These are phyloP conservation scores for Nixonia krombeini DNA, from an alignment of 1,140 invertebrate species.

Conservation along the genomic window DNA sequence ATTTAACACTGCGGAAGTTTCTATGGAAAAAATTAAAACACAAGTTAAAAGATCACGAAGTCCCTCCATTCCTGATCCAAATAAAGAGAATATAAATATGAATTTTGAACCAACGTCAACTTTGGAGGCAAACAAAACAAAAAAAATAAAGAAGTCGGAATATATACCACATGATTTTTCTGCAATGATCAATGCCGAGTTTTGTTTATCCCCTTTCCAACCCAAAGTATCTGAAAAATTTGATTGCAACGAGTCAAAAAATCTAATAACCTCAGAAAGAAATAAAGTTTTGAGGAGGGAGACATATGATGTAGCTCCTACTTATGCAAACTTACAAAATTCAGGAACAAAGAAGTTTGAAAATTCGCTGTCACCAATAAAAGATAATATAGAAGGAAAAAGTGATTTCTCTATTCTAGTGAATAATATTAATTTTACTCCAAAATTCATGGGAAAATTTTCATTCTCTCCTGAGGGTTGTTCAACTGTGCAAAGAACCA, in stretches of 20 bases:
- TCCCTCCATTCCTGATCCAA: not conserved
- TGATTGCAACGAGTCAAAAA: not conserved
- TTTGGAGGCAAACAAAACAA: constrained; percentile 3
- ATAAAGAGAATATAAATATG: constrained; percentile 44
- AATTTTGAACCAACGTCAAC: constrained; percentile 11
- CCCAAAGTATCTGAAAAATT: constrained; percentile 2
- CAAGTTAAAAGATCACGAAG: constrained; percentile 27
- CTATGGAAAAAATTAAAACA: not conserved
- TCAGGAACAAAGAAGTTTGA: constrained; percentile 30
- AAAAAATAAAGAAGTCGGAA: constrained; percentile 19
- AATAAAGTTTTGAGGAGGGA: constrained; percentile 44
- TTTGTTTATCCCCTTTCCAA: constrained; percentile 19
- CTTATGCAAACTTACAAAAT: constrained; percentile 1
- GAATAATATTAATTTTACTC: constrained; percentile 54
- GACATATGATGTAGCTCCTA: constrained; percentile 49
- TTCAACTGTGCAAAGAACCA: constrained; percentile 33
- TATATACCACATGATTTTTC: constrained; percentile 25
- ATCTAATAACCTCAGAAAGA: constrained; percentile 5
- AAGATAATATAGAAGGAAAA: not conserved
- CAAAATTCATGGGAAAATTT: constrained; percentile 17
- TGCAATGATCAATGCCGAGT: constrained; percentile 22
- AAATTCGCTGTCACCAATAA: constrained; percentile 45
- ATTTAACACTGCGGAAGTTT: not conserved
- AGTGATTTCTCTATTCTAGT: constrained; percentile 57
- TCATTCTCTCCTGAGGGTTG: constrained; percentile 44